Evolutionary conservation across 2,113 vertebrate genomes (phyloP).

Genomic region (Myrmecophaga tridactyla): DNA sequence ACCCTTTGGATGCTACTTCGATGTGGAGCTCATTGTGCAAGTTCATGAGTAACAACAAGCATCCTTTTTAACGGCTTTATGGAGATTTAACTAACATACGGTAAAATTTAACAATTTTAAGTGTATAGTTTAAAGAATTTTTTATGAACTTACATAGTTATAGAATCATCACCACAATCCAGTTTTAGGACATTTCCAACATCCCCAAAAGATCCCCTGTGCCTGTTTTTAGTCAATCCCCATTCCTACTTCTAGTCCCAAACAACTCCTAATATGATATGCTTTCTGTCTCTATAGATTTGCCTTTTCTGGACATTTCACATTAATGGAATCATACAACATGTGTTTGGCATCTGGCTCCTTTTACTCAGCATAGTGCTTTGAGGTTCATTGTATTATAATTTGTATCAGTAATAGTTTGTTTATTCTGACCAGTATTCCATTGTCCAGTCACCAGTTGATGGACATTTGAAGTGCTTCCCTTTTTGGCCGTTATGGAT

Average conservation of each 20-base stretch:
- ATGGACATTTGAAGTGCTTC: conserved; percentile 9
- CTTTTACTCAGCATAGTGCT: neutral
- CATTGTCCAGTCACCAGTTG: neutral
- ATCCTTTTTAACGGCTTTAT: neutral
- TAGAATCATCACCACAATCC: neutral
- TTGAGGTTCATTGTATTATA: neutral
- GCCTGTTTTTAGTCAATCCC: conserved; percentile 7
- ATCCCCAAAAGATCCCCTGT: neutral
- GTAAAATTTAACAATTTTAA: neutral
- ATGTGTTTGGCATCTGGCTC: neutral
- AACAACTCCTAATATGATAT: neutral
- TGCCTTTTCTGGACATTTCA: neutral
- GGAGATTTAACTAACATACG: neutral
- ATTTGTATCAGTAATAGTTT: neutral
- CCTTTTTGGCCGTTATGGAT: neutral
- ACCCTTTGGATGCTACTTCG: neutral
- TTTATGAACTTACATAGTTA: neutral
- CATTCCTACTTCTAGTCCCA: neutral
- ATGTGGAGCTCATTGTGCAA: neutral
- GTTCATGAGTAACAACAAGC: neutral
- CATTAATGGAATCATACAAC: neutral
- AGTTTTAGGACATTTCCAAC: conserved; percentile 22
- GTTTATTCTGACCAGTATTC: neutral
- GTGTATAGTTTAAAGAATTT: neutral
- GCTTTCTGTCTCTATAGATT: neutral